Conservation (phyloP, 2,888 invertebrate genomes). For the Auanema sp. region DNA sequence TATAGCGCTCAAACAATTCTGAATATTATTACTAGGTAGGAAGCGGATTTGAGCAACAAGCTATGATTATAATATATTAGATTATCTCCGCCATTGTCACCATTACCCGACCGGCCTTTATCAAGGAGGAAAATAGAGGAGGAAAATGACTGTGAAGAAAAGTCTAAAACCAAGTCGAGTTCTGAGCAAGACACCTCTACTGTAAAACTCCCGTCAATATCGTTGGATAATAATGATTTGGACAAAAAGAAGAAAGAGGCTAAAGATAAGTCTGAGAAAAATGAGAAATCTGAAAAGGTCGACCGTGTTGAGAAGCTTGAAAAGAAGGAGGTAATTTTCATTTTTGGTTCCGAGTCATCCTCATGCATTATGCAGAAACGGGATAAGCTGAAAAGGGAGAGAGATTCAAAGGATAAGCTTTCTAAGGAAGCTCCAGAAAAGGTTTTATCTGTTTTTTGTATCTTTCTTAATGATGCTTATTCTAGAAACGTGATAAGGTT, state of each 20-base stretch:
- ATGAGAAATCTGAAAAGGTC: too few species aligned
- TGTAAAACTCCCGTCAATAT: too few species aligned
- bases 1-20: constrained; percentile 5
- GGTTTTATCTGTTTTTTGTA: neutral
- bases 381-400: constrained; percentile 5
- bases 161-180: neutral
- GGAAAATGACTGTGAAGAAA: neutral
- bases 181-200: too few species aligned
- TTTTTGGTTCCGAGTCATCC: too few species aligned
- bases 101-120: neutral
- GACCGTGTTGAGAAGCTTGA: too few species aligned
- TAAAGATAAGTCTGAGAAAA: neutral
- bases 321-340: too few species aligned
- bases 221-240: too few species aligned
- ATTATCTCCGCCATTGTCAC: constrained; percentile 2
- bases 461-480: too few species aligned
- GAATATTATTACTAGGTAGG: constrained; percentile 16
- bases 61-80: neutral
- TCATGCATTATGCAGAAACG: neutral
- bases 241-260: too few species aligned
- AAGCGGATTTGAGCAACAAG: neutral
- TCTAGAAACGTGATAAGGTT: too few species aligned
- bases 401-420: constrained; percentile 10
- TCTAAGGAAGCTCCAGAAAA: neutral
- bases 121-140: constrained; percentile 6